phyloP scores from a whole-genome alignment of 2,113 vertebrate species.

The Cygnus buccinator region DNA sequence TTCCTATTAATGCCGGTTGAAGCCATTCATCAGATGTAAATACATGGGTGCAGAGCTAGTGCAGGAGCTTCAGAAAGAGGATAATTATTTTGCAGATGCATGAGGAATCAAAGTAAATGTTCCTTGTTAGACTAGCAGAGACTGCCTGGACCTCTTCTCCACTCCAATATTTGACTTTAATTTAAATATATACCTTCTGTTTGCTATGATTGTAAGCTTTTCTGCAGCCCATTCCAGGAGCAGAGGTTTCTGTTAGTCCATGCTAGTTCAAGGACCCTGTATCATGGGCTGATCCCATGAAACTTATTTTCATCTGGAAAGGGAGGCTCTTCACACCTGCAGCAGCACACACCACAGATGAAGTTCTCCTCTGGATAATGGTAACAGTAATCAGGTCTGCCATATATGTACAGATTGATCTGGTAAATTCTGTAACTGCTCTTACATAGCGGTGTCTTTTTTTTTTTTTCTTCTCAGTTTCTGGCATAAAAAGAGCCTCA shows the following conservation, averaged over 20 bases:
- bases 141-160: neutral
- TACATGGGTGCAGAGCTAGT: neutral
- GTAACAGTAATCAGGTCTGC: neutral
- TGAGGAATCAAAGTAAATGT: conserved; percentile 52
- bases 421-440: neutral
- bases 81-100: conserved; percentile 42
- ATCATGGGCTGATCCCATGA: neutral
- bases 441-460: neutral
- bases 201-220: conserved; percentile 14
- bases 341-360: neutral
- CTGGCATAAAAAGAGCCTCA: neutral
- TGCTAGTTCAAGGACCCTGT: neutral
- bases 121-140: conserved; percentile 33
- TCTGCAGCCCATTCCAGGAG: neutral
- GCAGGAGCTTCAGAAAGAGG: neutral
- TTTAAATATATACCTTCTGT: conserved; percentile 20
- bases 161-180: conserved; percentile 59
- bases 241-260: neutral
- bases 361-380: neutral
- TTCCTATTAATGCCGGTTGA: neutral
- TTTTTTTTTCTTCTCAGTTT: neutral
- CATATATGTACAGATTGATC: neutral
- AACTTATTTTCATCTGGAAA: neutral
- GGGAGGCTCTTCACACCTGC: neutral
- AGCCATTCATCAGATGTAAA: neutral